These are phyloP conservation scores for Heliornis fulica DNA, from an alignment of 2,113 vertebrate species.

Conservation along the genomic window DNA sequence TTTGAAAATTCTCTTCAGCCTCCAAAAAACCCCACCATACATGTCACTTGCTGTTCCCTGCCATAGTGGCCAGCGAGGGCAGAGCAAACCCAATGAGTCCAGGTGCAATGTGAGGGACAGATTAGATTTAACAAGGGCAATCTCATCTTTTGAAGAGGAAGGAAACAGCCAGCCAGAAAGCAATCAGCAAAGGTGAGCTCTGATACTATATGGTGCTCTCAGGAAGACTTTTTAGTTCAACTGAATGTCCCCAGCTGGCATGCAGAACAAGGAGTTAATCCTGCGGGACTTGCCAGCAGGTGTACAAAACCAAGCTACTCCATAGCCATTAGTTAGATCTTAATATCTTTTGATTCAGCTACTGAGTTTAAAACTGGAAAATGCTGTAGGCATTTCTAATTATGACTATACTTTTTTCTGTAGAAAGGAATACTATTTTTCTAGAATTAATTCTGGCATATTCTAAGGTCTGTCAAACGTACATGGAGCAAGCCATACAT, in stretches of 20 bases:
- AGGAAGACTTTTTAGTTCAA: background rate
- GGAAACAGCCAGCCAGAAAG: background rate
- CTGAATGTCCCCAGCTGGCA: background rate
- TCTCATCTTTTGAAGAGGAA: background rate
- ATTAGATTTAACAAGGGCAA: background rate
- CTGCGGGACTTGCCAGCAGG: background rate
- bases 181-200: background rate
- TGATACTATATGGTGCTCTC: background rate
- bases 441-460: background rate
- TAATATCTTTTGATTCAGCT: background rate
- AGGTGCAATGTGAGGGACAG: background rate
- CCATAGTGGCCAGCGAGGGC: rapidly evolving
- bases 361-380: background rate
- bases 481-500: background rate
- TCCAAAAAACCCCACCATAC: background rate
- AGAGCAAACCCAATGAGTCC: rapidly evolving
- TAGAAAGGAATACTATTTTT: background rate
- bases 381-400: background rate
- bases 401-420: background rate
- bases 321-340: background rate
- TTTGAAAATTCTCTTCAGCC: background rate
- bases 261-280: background rate
- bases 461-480: background rate
- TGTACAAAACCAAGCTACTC: background rate
- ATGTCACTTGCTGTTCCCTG: background rate